Percentiles rank a stretch among this genome's conserved stretches.
These are phyloP conservation scores for Bugulina stolonifera DNA, from an alignment of 2,888 invertebrate genomes.

Conservation along the genomic window DNA sequence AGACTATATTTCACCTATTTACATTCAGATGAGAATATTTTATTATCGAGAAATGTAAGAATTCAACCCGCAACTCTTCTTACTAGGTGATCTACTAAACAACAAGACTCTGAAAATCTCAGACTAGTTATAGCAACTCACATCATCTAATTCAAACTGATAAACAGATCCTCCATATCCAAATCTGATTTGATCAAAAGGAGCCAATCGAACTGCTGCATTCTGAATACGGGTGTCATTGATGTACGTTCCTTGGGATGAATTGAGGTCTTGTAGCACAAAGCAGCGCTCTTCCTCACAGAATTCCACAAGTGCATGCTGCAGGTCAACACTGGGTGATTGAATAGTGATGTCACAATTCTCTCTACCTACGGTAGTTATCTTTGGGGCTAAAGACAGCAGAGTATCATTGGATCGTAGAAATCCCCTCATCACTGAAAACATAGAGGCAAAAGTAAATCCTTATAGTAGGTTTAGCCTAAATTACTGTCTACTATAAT, in stretches of 20 bases:
- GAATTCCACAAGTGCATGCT: conserved; percentile 52
- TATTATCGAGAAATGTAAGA: too few species aligned
- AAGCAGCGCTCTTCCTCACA: conserved; percentile 48
- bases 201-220: conserved; percentile 50
- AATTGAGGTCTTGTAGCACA: conserved; percentile 52
- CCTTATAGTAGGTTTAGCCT: too few species aligned
- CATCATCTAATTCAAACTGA: conserved; percentile 36
- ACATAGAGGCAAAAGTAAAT: too few species aligned
- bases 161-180: conserved; percentile 45
- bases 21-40: too few species aligned
- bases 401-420: conserved; percentile 44
- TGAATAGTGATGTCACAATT: conserved; percentile 51
- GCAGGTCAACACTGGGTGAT: conserved; percentile 46
- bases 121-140: not conserved
- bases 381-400: conserved; percentile 47
- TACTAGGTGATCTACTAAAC: too few species aligned
- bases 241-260: conserved; percentile 52
- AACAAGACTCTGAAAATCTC: too few species aligned
- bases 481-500: too few species aligned
- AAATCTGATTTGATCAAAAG: conserved; percentile 49
- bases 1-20: too few species aligned
- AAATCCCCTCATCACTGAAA: conserved; percentile 41
- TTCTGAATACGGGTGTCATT: conserved; percentile 53
- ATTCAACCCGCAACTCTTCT: too few species aligned
- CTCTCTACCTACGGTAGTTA: conserved; percentile 52